A percentile compares a stretch with the other conserved stretches of the same genome.
These are phyloP conservation scores for Invenusta paracnida DNA, from an alignment of 2,888 invertebrate genomes.

Conservation along the genomic window DNA sequence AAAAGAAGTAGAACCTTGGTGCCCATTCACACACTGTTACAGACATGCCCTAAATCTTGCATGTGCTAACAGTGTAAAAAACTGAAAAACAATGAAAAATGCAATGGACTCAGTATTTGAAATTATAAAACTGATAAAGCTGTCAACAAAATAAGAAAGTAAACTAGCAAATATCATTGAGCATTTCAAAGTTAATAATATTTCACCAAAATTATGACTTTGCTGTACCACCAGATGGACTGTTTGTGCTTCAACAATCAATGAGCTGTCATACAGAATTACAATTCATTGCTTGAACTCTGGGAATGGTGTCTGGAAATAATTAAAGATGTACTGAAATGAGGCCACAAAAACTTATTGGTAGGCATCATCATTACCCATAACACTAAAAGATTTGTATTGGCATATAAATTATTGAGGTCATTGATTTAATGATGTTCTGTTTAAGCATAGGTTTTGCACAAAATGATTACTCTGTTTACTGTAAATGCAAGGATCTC, in stretches of 20 bases:
- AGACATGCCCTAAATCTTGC: background rate
- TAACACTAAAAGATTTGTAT: background rate
- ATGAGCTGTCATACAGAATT: constrained; percentile 13
- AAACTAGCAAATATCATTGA: background rate
- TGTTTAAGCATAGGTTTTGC: background rate
- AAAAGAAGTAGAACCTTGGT: constrained; percentile 14
- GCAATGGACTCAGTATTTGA: constrained; percentile 1
- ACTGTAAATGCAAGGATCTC: constrained; percentile 16
- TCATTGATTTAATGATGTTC: constrained; percentile 7
- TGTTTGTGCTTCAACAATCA: background rate
- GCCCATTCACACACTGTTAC: constrained; percentile 9
- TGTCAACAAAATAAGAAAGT: background rate
- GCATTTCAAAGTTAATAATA: background rate
- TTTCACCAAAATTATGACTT: background rate
- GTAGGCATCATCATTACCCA: constrained; percentile 11
- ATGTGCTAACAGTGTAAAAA: constrained; percentile 10
- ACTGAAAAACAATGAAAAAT: constrained; percentile 18
- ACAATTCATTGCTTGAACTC: constrained; percentile 10
- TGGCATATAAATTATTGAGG: constrained; percentile 3
- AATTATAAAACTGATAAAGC: constrained; percentile 11
- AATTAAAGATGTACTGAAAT: constrained; percentile 22
- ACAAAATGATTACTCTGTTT: background rate
- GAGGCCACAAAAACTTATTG: background rate
- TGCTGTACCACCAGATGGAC: background rate
- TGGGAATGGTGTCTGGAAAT: constrained; percentile 23